Base-by-base conservation (phyloP, 2,888 invertebrate species). In the Pristionchus fissidentatus region DNA sequence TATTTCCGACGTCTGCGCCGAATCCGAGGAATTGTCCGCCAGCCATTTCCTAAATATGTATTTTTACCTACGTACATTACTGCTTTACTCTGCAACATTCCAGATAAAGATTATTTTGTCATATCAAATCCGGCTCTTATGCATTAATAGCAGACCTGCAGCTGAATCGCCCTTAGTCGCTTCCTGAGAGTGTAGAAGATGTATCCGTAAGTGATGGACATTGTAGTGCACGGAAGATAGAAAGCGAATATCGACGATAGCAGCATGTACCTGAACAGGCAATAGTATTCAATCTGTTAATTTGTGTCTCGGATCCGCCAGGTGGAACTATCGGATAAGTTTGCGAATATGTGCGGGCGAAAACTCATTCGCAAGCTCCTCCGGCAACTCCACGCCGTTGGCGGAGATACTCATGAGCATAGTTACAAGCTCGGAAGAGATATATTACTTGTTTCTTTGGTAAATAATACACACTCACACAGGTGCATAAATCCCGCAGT, bases 201-300 rank as follows among this genome's bases (percentile, higher is more conserved):
- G 84, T 91, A 91, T 46, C 93, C 92, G 89, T 94, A 94, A 73
- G 93, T 93, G 84, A 93, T 91, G n/a, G 93, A 88, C 93, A 94
- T 94, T 19, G 94, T 92, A 70, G 93, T 84, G 87, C 93, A 93
- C 0, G 94, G 94, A 41, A 93, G 90, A 90, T 93, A 94, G 89
- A 94, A 94, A 84, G 93, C 90, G 84, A 92, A 91, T 29, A 92
- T 90, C 38, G 91, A 91, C 62, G 89, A 89, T 84, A 88, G 87
- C 19, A 92, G 87, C 92, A 92, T 92, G 85, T 90, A 92, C 22
- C 80, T 81, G 15, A 4, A 46, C 7, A 15, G 15, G 22, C 7
- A 32, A 7, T 29, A 13, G 8, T 26, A 60, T 15, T 46, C 15
- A 46, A 46, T 46, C 46, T 46, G 10, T 46, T 46, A 46, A 10